Percentiles rank a stretch among this genome's conserved stretches.
Evolutionary conservation across 1,140 invertebrate genomes (phyloP).

Genomic region (Aphidius ervi): DNA sequence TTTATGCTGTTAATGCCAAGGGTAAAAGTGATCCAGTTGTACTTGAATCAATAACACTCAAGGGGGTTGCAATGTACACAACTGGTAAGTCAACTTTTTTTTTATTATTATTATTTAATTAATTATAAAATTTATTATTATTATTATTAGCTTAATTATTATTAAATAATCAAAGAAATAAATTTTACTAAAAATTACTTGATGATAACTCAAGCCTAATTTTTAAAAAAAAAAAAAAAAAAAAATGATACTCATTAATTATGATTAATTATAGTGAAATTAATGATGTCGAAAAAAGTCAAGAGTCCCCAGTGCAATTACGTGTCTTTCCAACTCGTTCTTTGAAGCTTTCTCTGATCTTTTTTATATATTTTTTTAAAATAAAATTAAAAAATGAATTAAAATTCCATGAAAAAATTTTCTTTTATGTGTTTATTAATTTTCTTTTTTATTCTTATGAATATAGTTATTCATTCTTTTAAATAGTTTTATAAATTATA

Average conservation of each 20-base stretch:
- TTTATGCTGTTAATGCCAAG: constrained; percentile 80
- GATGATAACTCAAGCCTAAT: too few species aligned
- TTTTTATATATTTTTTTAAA: constrained; percentile 16
- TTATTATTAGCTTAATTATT: too few species aligned
- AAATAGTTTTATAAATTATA: too few species aligned
- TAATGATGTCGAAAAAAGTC: constrained; percentile 3
- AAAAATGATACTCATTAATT: constrained; percentile 5
- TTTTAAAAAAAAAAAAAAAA: too few species aligned
- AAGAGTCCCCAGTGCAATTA: not conserved
- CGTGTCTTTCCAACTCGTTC: constrained; percentile 3
- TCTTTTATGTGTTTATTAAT: not conserved
- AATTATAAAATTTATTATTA: too few species aligned
- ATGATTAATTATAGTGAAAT: constrained; percentile 13
- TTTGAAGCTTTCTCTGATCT: not conserved
- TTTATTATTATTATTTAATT: not conserved
- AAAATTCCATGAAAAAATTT: constrained; percentile 44
- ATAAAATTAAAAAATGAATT: constrained; percentile 30
- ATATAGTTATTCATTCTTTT: too few species aligned
- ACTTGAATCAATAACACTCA: constrained; percentile 75
- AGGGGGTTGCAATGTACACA: constrained; percentile 65
- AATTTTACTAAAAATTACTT: too few species aligned
- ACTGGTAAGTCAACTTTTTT: constrained; percentile 34
- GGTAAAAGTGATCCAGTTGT: constrained; percentile 75
- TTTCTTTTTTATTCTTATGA: too few species aligned
- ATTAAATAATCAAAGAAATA: too few species aligned